Percentiles rank a stretch among this genome's conserved stretches.
Conservation (phyloP, 2,888 invertebrate genomes). For the Ochropleura plecta region DNA sequence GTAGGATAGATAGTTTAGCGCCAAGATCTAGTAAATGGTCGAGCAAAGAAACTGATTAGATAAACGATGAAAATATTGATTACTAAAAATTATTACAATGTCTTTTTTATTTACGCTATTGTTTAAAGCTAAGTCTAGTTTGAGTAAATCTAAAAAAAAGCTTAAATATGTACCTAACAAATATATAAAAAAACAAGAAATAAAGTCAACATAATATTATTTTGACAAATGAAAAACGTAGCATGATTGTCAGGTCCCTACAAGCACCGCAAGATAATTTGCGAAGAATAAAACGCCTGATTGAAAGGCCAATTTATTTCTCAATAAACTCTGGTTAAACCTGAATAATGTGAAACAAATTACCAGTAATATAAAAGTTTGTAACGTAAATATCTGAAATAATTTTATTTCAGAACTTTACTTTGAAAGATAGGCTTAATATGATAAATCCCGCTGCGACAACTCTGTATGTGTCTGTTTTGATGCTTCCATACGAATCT, state of each 20-base stretch:
- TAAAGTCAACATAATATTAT: not conserved
- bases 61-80: too few species aligned
- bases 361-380: not conserved
- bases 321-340: not conserved
- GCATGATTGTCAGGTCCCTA: not conserved
- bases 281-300: not conserved
- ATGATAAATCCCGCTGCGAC: not conserved
- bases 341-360: not conserved
- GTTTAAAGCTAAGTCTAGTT: too few species aligned
- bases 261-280: not conserved
- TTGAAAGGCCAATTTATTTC: not conserved
- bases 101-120: too few species aligned
- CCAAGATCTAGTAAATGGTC: not conserved
- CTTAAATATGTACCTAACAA: too few species aligned
- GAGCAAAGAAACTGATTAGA: not conserved
- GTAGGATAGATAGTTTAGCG: too few species aligned
- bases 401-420: not conserved
- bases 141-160: too few species aligned
- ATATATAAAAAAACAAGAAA: too few species aligned
- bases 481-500: not conserved
- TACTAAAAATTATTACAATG: too few species aligned
- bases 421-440: not conserved
- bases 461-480: not conserved
- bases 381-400: not conserved
- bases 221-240: not conserved